Percentiles rank a stretch among this genome's conserved stretches.
Evolutionary conservation across 1,140 invertebrate genomes (phyloP).

Genomic region (Pogonomyrmex barbatus): DNA sequence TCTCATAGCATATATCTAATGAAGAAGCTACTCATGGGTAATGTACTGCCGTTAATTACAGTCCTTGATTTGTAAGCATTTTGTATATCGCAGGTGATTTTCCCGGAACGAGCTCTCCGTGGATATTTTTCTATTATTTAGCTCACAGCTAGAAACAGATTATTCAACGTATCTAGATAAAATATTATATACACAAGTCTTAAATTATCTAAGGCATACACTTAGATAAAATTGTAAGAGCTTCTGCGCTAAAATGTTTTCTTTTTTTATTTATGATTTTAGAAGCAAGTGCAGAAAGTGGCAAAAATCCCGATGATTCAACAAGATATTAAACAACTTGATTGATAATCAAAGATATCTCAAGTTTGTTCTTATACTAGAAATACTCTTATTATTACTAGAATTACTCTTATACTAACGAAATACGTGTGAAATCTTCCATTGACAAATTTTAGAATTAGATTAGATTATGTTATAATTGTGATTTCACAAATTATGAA

Average conservation of each 20-base stretch:
- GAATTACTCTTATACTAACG: neutral
- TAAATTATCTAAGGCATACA: conserved; percentile 37
- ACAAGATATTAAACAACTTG: neutral
- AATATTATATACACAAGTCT: conserved; percentile 24
- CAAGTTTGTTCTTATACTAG: neutral
- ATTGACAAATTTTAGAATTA: neutral
- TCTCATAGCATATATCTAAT: neutral
- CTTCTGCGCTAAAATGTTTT: neutral
- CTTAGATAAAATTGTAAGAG: conserved; percentile 26
- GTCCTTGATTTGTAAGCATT: conserved; percentile 48
- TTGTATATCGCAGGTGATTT: neutral
- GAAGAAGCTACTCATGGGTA: conserved; percentile 33
- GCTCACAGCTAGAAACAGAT: conserved; percentile 55
- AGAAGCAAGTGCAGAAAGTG: neutral
- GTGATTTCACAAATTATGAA: neutral
- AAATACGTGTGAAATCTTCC: neutral
- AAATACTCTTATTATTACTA: neutral
- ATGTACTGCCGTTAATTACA: conserved; percentile 65
- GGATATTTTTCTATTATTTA: conserved; percentile 44
- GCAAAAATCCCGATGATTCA: neutral
- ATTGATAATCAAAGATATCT: neutral
- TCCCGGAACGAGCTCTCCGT: conserved; percentile 18
- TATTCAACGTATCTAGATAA: neutral
- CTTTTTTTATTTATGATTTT: neutral
- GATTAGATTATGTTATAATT: conserved; percentile 15